phyloP scores from a whole-genome alignment of 1,140 invertebrate species.

The Procambarus clarkii region DNA sequence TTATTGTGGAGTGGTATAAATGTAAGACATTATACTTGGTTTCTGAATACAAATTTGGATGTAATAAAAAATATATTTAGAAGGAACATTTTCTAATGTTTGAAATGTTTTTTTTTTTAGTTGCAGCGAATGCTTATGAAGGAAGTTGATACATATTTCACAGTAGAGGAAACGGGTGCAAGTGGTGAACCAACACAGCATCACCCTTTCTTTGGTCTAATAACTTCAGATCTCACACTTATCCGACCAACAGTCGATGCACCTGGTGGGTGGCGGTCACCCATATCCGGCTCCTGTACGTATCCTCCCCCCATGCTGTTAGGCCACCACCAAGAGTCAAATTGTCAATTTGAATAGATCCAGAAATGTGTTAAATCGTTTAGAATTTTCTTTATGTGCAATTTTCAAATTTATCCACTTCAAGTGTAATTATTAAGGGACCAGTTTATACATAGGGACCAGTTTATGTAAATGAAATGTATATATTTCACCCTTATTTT shows the following conservation, averaged over 20 bases:
- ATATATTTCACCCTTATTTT: neutral
- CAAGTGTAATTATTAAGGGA: too few relatives aligned
- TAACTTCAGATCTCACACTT: slow-evolving; percentile 84
- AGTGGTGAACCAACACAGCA: slow-evolving; percentile 77
- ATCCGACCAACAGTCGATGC: slow-evolving; percentile 84
- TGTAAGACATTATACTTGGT: too few relatives aligned
- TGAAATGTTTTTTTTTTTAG: slow-evolving; percentile 74
- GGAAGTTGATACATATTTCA: slow-evolving; percentile 84
- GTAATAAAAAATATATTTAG: too few relatives aligned
- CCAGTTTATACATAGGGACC: too few relatives aligned
- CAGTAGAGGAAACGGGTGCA: slow-evolving; percentile 79
- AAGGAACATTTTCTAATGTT: neutral
- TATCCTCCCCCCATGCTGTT: slow-evolving; percentile 34
- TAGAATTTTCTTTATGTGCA: neutral
- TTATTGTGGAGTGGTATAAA: too few relatives aligned
- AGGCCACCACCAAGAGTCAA: slow-evolving; percentile 25
- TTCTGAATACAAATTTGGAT: too few relatives aligned
- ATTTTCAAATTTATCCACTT: too few relatives aligned
- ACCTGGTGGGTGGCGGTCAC: slow-evolving; percentile 62
- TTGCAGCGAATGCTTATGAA: slow-evolving; percentile 87
- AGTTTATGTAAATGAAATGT: too few relatives aligned
- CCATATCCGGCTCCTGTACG: slow-evolving; percentile 61
- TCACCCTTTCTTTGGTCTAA: slow-evolving; percentile 83
- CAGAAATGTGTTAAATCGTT: neutral
- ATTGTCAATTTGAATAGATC: neutral